Conservation (phyloP, 1,140 invertebrate genomes). For the Drosophila pseudoobscura region DNA sequence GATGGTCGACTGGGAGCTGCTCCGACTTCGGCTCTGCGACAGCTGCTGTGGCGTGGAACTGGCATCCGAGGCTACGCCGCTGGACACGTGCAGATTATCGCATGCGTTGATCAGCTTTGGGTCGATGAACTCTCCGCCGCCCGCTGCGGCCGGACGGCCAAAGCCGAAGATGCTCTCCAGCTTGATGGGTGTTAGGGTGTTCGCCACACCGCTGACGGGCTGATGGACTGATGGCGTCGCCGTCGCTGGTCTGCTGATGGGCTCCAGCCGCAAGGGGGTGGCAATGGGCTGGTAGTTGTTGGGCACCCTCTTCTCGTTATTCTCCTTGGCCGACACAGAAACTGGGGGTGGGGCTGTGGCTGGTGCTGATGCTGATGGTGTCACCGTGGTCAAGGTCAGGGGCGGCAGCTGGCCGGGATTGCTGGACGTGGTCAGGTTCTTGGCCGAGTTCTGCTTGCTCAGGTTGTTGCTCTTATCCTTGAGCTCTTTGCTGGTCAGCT, state of each 20-base stretch:
- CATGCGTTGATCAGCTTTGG: conserved; percentile 80
- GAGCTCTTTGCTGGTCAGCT: conserved; percentile 74
- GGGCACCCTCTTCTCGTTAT: conserved; percentile 32
- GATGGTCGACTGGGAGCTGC: conserved; percentile 69
- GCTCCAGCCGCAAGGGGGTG: conserved; percentile 57
- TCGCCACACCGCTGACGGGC: conserved; percentile 1
- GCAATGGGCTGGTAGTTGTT: conserved; percentile 21
- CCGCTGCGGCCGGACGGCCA: not conserved
- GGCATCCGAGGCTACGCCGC: conserved; percentile 48
- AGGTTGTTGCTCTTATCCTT: conserved; percentile 82
- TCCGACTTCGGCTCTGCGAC: conserved; percentile 51
- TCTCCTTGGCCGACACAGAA: conserved; percentile 39
- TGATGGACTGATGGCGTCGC: conserved; percentile 12
- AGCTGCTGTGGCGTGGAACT: conserved; percentile 57
- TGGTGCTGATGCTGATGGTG: conserved; percentile 5
- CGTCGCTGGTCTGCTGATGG: conserved; percentile 34
- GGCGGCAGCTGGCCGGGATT: conserved; percentile 44
- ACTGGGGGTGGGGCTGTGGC: not conserved
- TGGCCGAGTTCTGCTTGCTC: conserved; percentile 81
- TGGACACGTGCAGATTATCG: conserved; percentile 76
- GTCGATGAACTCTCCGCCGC: conserved; percentile 66
- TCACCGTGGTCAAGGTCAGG: conserved; percentile 29
- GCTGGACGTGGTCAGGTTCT: conserved; percentile 51
- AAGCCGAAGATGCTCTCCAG: conserved; percentile 65
- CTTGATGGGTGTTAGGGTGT: conserved; percentile 43